Conservation (phyloP, 2,888 invertebrate genomes). For the Drosophila leonis region DNA sequence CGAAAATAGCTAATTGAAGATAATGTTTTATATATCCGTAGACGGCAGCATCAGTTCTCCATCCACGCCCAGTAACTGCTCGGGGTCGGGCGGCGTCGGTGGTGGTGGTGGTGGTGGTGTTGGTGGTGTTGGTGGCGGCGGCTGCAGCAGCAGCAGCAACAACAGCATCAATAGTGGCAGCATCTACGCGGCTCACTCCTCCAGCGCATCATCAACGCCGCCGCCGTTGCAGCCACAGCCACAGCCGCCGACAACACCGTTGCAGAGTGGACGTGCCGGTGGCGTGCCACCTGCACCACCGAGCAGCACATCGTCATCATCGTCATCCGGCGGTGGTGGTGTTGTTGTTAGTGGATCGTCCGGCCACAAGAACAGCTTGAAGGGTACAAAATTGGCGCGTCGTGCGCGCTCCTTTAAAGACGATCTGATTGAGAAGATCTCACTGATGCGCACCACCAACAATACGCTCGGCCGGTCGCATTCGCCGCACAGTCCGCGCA, state of each 20-base stretch:
- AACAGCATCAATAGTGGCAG: slow-evolving; percentile 65
- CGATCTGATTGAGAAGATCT: slow-evolving; percentile 95
- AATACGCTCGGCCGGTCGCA: slow-evolving; percentile 87
- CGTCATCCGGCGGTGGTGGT: slow-evolving; percentile 16
- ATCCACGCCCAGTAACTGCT: slow-evolving; percentile 83
- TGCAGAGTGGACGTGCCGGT: slow-evolving; percentile 19
- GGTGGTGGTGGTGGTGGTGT: slow-evolving; percentile 8
- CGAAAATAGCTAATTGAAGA: not conserved
- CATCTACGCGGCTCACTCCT: slow-evolving; percentile 43
- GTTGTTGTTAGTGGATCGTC: slow-evolving; percentile 63
- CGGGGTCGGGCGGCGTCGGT: slow-evolving; percentile 45
- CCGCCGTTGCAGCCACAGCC: slow-evolving; percentile 31
- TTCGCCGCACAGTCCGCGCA: slow-evolving; percentile 88
- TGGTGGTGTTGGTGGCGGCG: slow-evolving; percentile 17
- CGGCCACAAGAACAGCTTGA: slow-evolving; percentile 91
- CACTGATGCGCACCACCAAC: slow-evolving; percentile 93
- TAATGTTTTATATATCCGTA: slow-evolving; percentile 36
- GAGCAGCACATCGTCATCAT: slow-evolving; percentile 16
- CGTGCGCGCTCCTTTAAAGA: slow-evolving; percentile 96
- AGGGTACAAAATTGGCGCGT: slow-evolving; percentile 93
- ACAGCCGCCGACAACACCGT: slow-evolving; percentile 41
- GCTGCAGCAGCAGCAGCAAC: slow-evolving; percentile 56
- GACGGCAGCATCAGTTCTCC: slow-evolving; percentile 85
- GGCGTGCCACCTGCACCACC: slow-evolving; percentile 69
- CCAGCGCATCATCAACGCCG: slow-evolving; percentile 58